Evolutionary conservation across 2,113 vertebrate species (phyloP).

Genomic region (Tachycineta bicolor): DNA sequence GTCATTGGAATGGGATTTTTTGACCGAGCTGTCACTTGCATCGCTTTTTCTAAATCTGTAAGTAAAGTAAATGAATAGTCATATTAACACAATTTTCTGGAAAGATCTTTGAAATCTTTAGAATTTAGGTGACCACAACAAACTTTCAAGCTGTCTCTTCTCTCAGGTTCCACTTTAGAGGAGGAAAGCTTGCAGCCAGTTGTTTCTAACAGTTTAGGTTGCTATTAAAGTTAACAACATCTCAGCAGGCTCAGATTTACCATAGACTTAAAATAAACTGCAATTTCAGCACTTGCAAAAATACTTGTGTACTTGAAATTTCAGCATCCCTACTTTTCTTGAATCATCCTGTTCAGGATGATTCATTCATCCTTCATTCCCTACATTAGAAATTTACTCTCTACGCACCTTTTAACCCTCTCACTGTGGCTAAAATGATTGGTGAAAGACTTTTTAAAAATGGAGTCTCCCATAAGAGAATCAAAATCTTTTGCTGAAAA

Average conservation of each 20-base stretch:
- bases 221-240: not conserved
- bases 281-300: not conserved
- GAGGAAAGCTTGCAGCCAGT: not conserved
- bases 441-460: not conserved
- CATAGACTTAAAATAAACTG: not conserved
- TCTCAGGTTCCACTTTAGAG: not conserved
- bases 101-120: not conserved
- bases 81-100: not conserved
- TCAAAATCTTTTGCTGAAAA: not conserved
- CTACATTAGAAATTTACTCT: not conserved
- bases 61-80: constrained; percentile 70
- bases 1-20: constrained; percentile 92
- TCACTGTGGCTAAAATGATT: not conserved
- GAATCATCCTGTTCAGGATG: not conserved
- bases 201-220: not conserved
- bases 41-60: constrained; percentile 98
- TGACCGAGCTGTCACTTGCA: constrained; percentile 91
- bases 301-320: not conserved
- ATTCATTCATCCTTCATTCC: no score
- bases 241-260: not conserved
- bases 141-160: not conserved
- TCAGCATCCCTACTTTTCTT: not conserved
- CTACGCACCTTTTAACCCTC: not conserved
- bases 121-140: not conserved
- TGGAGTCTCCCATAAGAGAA: not conserved